A percentile compares a stretch with the other conserved stretches of the same genome.
phyloP scores from a whole-genome alignment of 2,113 vertebrate species.

The Vulpes lagopus region DNA sequence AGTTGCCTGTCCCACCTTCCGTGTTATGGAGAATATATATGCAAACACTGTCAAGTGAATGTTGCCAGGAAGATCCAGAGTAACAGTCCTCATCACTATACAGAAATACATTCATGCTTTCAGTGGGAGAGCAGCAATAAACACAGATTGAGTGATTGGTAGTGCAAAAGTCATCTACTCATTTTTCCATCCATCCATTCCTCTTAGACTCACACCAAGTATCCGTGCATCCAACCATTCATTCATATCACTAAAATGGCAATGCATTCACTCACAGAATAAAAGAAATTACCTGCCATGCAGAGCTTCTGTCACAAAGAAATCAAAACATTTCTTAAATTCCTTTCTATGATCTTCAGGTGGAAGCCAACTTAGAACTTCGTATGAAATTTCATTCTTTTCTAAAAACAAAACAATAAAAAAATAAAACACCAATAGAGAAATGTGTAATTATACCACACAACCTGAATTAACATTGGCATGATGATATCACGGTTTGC shows the following conservation, averaged over 20 bases:
- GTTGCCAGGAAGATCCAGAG: background rate
- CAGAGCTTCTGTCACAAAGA: slow-evolving; percentile 75
- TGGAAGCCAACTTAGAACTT: slow-evolving; percentile 73
- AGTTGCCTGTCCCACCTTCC: background rate
- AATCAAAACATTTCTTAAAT: slow-evolving; percentile 75
- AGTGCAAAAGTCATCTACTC: background rate
- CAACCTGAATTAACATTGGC: background rate
- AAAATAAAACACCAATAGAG: background rate
- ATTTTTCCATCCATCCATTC: background rate
- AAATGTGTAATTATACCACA: background rate
- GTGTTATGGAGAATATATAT: background rate
- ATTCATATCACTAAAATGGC: background rate
- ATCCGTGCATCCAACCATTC: background rate
- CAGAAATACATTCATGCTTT: background rate
- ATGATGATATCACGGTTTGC: background rate
- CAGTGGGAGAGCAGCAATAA: background rate
- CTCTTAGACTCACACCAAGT: background rate
- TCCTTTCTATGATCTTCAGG: slow-evolving; percentile 78
- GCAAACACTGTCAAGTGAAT: background rate
- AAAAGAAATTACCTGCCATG: slow-evolving; percentile 70
- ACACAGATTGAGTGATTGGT: background rate
- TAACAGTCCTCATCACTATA: background rate
- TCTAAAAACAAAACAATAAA: background rate
- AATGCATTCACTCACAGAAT: slow-evolving; percentile 27
- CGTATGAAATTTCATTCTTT: slow-evolving; percentile 62